These are phyloP conservation scores for Mus pahari DNA, from an alignment of 2,113 vertebrate species.

Conservation along the genomic window DNA sequence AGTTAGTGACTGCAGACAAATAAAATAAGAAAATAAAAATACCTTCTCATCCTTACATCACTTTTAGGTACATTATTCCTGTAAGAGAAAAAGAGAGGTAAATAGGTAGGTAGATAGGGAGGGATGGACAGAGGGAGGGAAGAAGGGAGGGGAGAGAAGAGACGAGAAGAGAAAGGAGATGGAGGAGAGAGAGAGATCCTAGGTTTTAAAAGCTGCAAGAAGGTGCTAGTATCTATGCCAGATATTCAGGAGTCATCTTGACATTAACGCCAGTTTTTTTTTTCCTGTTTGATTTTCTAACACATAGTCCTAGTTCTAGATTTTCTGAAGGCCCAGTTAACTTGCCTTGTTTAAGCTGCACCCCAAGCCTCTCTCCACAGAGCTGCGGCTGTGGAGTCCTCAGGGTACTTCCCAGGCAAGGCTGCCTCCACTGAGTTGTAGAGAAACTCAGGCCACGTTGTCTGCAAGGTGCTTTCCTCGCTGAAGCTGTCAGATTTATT, in stretches of 20 bases:
- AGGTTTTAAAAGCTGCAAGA: background rate
- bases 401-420: background rate
- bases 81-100: background rate
- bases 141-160: background rate
- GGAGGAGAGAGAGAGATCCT: fast-evolving
- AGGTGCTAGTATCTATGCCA: no score
- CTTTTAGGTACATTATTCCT: background rate
- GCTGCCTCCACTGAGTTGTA: no score
- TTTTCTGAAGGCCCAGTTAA: background rate
- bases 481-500: background rate
- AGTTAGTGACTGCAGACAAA: background rate
- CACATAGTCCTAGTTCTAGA: background rate
- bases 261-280: background rate
- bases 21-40: background rate
- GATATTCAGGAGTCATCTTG: background rate
- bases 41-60: background rate
- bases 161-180: background rate
- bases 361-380: background rate
- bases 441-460: background rate
- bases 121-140: no score
- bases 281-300: background rate
- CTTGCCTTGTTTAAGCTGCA: background rate
- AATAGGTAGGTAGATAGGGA: no score
- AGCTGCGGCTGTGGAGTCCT: background rate
- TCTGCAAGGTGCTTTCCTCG: background rate